phyloP scores from a whole-genome alignment of 2,113 vertebrate genomes.

The Campylorhamphus procurvoides region DNA sequence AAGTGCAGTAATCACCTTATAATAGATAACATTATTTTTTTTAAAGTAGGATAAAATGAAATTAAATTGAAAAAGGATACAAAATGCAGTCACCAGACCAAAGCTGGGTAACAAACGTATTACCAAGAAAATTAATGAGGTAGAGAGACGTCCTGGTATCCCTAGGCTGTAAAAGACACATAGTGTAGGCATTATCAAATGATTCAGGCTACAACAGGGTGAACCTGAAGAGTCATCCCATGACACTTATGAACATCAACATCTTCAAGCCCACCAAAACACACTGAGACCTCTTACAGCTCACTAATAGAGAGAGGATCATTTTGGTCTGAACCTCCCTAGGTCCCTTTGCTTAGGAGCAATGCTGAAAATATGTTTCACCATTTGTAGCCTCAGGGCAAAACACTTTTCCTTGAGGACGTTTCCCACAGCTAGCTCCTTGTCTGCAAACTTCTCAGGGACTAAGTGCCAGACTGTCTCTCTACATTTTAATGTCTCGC shows the following conservation, averaged over 20 bases:
- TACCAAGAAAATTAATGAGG: background rate
- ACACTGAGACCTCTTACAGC: background rate
- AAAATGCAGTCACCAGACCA: background rate
- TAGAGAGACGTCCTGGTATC: background rate
- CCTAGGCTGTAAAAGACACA: background rate
- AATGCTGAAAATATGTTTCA: background rate
- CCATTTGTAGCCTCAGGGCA: background rate
- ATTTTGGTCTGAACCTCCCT: background rate
- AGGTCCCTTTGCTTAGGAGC: background rate
- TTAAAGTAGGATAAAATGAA: background rate
- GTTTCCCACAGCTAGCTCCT: slow-evolving; percentile 36
- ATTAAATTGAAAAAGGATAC: background rate
- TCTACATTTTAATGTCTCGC: slow-evolving; percentile 13
- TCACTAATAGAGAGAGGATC: background rate
- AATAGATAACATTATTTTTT: background rate
- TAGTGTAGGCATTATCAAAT: background rate
- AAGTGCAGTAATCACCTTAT: background rate
- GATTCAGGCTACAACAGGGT: background rate
- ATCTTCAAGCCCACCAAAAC: background rate
- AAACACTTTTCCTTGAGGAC: slow-evolving; percentile 33
- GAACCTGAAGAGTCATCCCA: background rate
- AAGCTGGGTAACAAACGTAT: background rate
- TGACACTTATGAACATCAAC: background rate
- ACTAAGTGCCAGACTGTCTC: slow-evolving; percentile 25
- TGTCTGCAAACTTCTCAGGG: slow-evolving; percentile 8